Percentiles rank a stretch among this genome's conserved stretches.
phyloP scores from a whole-genome alignment of 1,140 invertebrate species.

The Bacillus rossius region DNA sequence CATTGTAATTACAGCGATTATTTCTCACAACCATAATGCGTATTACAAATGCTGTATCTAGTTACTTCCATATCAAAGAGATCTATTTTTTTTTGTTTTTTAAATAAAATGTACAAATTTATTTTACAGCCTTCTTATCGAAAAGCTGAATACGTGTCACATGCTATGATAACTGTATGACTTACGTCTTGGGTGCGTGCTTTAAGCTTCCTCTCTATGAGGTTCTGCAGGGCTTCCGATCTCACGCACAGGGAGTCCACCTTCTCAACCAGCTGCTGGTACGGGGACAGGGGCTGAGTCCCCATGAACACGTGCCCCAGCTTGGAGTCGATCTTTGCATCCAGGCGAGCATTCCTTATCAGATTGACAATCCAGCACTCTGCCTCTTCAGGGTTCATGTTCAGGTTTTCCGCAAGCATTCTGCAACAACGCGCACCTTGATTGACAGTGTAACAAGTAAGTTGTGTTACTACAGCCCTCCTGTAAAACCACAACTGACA shows the following conservation, averaged over 20 bases:
- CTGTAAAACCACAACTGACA: too few species aligned
- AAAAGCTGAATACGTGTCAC: too few species aligned
- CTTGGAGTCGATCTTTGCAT: slow-evolving; percentile 99
- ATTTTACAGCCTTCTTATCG: too few species aligned
- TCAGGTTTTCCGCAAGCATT: slow-evolving; percentile 96
- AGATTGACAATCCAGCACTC: slow-evolving; percentile 99
- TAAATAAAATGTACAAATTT: too few species aligned
- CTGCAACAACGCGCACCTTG: slow-evolving; percentile 45
- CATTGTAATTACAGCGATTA: too few species aligned
- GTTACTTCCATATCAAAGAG: too few species aligned
- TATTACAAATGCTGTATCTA: too few species aligned
- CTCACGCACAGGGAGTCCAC: slow-evolving; percentile 93
- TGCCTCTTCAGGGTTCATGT: slow-evolving; percentile 96
- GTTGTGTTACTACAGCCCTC: too few species aligned
- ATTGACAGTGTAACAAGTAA: background rate
- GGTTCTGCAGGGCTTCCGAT: slow-evolving; percentile 70
- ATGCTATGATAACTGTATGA: too few species aligned
- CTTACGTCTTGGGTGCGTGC: slow-evolving; percentile 50
- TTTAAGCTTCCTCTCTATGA: slow-evolving; percentile 77
- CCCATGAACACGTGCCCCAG: slow-evolving; percentile 99
- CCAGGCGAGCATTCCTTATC: slow-evolving; percentile 93
- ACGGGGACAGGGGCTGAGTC: slow-evolving; percentile 93
- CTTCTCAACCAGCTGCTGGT: slow-evolving; percentile 98
- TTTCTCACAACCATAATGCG: too few species aligned
- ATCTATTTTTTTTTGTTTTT: too few species aligned